Base-by-base conservation (phyloP, 1,140 invertebrate genomes). In the Drosophila lacteicornis region DNA sequence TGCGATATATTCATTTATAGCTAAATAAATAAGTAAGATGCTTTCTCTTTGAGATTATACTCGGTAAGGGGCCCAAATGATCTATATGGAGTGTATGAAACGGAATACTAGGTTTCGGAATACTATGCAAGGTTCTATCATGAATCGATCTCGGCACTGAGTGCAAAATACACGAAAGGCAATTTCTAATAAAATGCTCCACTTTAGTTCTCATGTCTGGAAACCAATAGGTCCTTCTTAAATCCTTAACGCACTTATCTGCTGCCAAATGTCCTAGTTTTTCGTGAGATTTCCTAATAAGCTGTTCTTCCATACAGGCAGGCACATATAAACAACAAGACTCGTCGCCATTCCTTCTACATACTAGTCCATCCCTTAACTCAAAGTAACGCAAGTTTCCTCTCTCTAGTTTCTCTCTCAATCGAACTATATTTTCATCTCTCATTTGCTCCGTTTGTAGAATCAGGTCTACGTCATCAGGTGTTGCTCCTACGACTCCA, bases 51-150 rank as follows among this genome's bases (percentile, higher is more conserved):
- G 57, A 70, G 40, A 40, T 30, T 27, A 62, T 30, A 25, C 36
- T 45, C 5, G 38, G 40, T 6, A 70, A 38, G 4, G 59, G 49
- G 12, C 50, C 50, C 4, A 55, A 17, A 27, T 70, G 59, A 27
- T 70, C 50, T 36, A 63, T 53, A 40, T 70, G 67, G 7, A 71
- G 27, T 12, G 42, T 65, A 38, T 57, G 19, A 36, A 71, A 71
- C 4, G 59, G 67, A 17, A 38, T 15, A n/a, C 15, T n/a, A 13
- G 13, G 3, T 30, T 70, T 63, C 0, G 47, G 27, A 7, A 55
- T 70, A 61, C 56, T 55, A 40, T 70, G 59, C 6, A 70, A 25
- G 4, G 67, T 62, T 27, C 38, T 19, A 11, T 62, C 30, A 27
- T 33, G 19, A 19, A 43, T 45, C 2, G 12, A 12, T 47, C 15